Base-by-base conservation (phyloP, 2,797 vertebrate species). In the Anniella stebbinsi region DNA sequence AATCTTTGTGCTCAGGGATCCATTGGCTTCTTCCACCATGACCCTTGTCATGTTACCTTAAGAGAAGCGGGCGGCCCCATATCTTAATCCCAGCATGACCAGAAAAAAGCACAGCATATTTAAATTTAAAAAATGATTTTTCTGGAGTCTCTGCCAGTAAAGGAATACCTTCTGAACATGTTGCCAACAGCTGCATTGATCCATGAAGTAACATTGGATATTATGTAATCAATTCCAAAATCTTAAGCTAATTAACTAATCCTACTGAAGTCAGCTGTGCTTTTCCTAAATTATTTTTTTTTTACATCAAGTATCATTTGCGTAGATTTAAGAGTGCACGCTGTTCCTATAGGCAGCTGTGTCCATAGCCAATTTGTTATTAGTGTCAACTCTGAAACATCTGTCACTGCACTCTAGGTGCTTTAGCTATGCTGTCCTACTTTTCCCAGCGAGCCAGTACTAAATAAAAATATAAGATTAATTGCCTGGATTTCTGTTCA, bases 171-270 rank as follows among this genome's bases (percentile, higher is more conserved):
- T 36, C 54, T 60, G n/a, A 51, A 4, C 17, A 1, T 48, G 1
- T 25, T 86, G 1, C 45, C 84, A 25, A 30, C 6, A 11, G 51
- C 94, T 90, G 84, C 94, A 82, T 21, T 72, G 36, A 7, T 73
- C 17, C 18, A 57, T 25, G 38, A 28, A 57, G 48, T 72, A 83
- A 92, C 93, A 94, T 91, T 87, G 88, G 1, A 1, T 51, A 67
- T 69, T 72, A 89, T 60, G 54, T 78, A 51, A 38, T 93, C 95
- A 94, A 88, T 0, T 0, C 86, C 88, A 91, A 95, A 94, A 87
- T 95, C 93, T 91, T 76, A 2, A 93, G 84, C 70, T 93, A 93
- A 93, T 94, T 93, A 93, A 83, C 85, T 89, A 12, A 84, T 89
- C 85, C 82, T 88, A 92, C 91, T 89, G 51, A 75, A 87, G 66